Base-by-base conservation (phyloP, 30 jellyfish, hydroid and myxozoan genomes). In the Aurelia coerulea region DNA sequence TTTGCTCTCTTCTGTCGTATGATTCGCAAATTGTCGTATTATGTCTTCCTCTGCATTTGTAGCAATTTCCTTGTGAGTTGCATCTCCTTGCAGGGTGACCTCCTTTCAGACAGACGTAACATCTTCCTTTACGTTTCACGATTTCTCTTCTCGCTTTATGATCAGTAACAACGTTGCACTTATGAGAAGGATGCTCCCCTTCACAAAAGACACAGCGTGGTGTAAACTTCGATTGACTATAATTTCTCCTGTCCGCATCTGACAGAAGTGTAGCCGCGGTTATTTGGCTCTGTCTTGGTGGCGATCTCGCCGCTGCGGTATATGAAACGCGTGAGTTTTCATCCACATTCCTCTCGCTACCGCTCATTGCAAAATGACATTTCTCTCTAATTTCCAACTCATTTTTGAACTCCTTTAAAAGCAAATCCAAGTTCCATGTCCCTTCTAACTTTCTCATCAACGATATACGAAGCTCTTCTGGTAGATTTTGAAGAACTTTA, bases 21-120 rank as follows among this genome's bases (percentile, higher is more conserved):
- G n/a, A n/a, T n/a, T 56, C 66, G 17, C 66, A 56, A 17, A 56
- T 56, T 56, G n/a, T n/a, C 15, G 65, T 15, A 53, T 15, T 10
- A 53, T 53, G 65, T 53, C 65, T 53, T 53, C 65, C 65, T 53
- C 65, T 53, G 65, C 65, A 53, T 53, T 15, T 53, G 65, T 53
- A 53, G 65, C 65, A 53, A 53, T 10, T 10, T 53, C 10, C 65
- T 53, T 53, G 15, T 53, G 65, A 53, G 65, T 53, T 15, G 15
- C 15, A 10, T 53, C 65, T 53, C 65, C n/a, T n/a, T n/a, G n/a
- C n/a, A n/a, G n/a, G n/a, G n/a, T n/a, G n/a, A n/a, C n/a, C n/a
- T n/a, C n/a, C 65, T 53, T 8, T 10, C 65, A 53, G 15, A n/a
- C 65, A 53, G 65, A 53, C 65, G 15, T 15, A 53, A 53, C 65